A percentile compares a stretch with the other conserved stretches of the same genome.
Conservation (phyloP, 2,113 vertebrate genomes). For the Salvator merianae region DNA sequence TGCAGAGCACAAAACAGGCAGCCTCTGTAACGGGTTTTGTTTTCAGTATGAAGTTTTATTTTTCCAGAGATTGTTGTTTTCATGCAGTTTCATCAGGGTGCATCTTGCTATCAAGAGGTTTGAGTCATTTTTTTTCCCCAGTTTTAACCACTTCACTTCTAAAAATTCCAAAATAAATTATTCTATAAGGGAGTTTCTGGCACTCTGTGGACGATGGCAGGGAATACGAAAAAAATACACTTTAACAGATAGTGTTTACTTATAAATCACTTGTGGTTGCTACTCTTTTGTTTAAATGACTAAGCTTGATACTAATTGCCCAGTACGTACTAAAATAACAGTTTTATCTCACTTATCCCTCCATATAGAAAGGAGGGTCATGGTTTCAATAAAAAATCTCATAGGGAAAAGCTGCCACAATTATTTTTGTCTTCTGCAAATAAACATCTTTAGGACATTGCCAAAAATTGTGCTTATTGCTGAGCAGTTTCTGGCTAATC, state of each 20-base stretch:
- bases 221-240: too few relatives aligned
- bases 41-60: background rate
- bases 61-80: background rate
- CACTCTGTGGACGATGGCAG: background rate
- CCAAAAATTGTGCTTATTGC: background rate
- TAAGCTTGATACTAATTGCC: conserved; percentile 44
- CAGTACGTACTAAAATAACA: conserved; percentile 34
- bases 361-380: conserved; percentile 58
- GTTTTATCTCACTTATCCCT: conserved; percentile 42
- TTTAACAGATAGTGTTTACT: conserved; percentile 52
- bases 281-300: conserved; percentile 47
- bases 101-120: conserved; percentile 33
- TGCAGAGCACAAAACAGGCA: too few relatives aligned
- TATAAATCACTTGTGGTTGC: conserved; percentile 36
- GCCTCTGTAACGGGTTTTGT: too few relatives aligned
- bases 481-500: background rate
- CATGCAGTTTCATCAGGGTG: background rate
- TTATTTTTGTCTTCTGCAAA: conserved; percentile 37
- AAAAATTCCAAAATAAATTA: conserved; percentile 13
- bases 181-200: background rate
- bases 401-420: background rate
- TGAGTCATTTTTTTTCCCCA: conserved; percentile 12
- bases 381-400: conserved; percentile 48
- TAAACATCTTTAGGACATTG: conserved; percentile 10
- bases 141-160: conserved; percentile 35